A percentile compares a stretch with the other conserved stretches of the same genome.
Conservation (phyloP, 2,797 vertebrate species). For the Eospalax fontanierii region DNA sequence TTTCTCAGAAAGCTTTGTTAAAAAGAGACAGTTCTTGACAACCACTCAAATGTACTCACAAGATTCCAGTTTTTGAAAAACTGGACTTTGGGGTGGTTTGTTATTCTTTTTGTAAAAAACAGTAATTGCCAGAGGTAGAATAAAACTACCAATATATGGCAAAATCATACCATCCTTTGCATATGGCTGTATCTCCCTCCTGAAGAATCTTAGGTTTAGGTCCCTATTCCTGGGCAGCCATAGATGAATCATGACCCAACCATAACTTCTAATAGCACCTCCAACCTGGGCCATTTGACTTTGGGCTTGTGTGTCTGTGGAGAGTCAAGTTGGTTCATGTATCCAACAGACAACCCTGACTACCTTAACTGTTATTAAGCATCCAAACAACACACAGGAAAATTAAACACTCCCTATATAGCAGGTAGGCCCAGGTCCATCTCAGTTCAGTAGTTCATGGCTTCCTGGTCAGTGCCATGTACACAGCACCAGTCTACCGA, state of each 20-base stretch:
- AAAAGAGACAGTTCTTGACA: conserved; percentile 65
- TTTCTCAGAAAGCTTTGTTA: conserved; percentile 26
- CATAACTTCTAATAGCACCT: background rate
- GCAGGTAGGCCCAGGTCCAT: background rate
- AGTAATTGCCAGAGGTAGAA: background rate
- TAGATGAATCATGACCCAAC: background rate
- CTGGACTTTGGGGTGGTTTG: conserved; percentile 26
- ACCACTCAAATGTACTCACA: conserved; percentile 17
- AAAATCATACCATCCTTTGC: background rate
- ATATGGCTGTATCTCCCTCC: background rate
- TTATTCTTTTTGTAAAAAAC: conserved; percentile 44
- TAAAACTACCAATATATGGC: conserved; percentile 36
- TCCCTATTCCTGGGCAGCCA: background rate
- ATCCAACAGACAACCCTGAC: background rate
- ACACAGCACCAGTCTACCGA: background rate
- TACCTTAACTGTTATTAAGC: background rate
- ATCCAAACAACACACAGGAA: background rate
- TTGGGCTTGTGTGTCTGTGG: background rate
- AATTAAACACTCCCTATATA: background rate
- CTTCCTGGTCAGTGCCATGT: background rate
- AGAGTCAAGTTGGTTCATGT: conserved; percentile 10
- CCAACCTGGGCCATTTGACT: background rate
- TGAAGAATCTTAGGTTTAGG: background rate
- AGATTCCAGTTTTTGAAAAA: conserved; percentile 51
- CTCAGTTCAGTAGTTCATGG: background rate